phyloP scores from a whole-genome alignment of 2,113 vertebrate genomes.

The Asarcornis scutulata region DNA sequence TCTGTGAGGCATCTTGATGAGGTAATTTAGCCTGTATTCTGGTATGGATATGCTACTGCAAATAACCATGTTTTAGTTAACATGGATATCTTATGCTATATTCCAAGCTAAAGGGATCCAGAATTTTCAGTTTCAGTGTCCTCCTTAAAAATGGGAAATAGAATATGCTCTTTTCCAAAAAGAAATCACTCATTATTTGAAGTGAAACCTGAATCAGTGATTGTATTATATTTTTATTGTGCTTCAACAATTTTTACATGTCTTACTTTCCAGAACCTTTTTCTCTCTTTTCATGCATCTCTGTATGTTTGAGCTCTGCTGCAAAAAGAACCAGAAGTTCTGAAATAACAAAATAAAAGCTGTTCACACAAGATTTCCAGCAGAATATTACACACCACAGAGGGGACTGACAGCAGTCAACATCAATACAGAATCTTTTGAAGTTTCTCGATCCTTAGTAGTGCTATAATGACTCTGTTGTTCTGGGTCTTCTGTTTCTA shows the following conservation, averaged over 20 bases:
- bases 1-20: background rate
- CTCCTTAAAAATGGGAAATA: background rate
- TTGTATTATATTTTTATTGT: background rate
- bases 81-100: accelerated
- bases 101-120: background rate
- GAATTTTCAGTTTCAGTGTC: background rate
- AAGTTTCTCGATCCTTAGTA: background rate
- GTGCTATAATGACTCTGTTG: background rate
- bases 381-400: background rate
- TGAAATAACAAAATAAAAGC: background rate
- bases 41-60: background rate
- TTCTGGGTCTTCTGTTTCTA: background rate
- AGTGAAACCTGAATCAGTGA: background rate
- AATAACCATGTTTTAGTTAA: background rate
- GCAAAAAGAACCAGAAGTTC: background rate
- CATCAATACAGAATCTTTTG: background rate
- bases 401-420: background rate
- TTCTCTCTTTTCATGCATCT: background rate
- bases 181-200: background rate
- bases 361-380: background rate
- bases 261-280: background rate
- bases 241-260: background rate
- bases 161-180: background rate
- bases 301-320: background rate
- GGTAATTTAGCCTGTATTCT: background rate